Evolutionary conservation across 1,140 invertebrate species (phyloP), one percentile per base, ranked within the genome.

Genomic region (Chlorops oryzae): DNA sequence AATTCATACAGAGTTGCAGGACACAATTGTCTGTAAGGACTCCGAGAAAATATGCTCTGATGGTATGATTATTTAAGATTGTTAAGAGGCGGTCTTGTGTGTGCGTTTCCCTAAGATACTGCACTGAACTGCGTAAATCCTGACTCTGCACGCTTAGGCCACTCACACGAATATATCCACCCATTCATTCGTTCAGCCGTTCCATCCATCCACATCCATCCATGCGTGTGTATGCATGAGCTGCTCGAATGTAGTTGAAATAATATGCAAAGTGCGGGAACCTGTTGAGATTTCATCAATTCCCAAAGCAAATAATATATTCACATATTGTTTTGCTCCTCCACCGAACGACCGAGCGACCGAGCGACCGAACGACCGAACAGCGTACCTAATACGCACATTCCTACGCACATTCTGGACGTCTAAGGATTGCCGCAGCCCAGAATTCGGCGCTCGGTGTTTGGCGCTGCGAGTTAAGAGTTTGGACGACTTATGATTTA

Each of bases 221-320:
- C n/a, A 32, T 32, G 47, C 42, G 35, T 50, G 56, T 41, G 44
- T 56, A 44, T 48, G 57, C 55, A 52, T 51, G 54, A 58, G 49
- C 57, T 59, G 45, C 38, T 40, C 35, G 32, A 32, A 52, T 49
- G 54, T 66, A 68, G 65, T 68, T 68, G 65, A 68, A 68, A 68
- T 68, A 68, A 65, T 69, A 69, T 69, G 65, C 66, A 70, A 70
- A 70, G 66, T 70, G 66, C 63, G 65, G 66, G 66, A 64, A 70
- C 66, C 66, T 70, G 66, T 70, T 70, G 66, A 70, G 66, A 70
- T 70, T 70, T 70, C 66, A 59, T 57, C 62, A 70, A 70, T 70
- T 70, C 66, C 66, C 66, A 56, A 65, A 70, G 69, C 66, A 70
- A 70, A 70, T 70, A 70, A 69, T 63, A 69, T 70, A 70, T 70